Base-by-base conservation (phyloP, 2,113 vertebrate species). In the Propithecus coquereli region DNA sequence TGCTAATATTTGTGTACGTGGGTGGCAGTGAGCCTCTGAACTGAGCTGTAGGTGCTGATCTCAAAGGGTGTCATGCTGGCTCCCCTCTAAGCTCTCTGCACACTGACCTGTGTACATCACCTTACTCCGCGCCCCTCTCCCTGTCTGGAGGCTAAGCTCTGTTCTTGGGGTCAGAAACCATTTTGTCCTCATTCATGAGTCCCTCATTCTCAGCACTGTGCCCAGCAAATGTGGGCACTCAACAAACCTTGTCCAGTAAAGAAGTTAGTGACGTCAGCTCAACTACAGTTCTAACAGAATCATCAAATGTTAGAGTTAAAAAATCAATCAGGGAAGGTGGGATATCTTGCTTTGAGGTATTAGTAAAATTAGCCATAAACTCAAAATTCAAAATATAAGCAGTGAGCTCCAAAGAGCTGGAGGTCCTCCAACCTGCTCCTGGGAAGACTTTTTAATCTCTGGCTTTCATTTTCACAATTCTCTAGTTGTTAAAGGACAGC, bases 401-500 rank as follows among this genome's bases (percentile, higher is more conserved):
- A 52, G 7, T 52, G 79, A 32, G 30, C 22, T 34, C 45, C 40
- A 43, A 25, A 52, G 14, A n/a, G n/a, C 16, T 63, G 32, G 61
- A 54, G 57, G 43, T 52, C 32, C 70, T 87, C 3, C 18, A 70
- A 32, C 30, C 25, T 10, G 40, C 45, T 40, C 54, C 65, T 47
- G 8, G 12, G 57, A 68, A 68, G 23, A 43, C 5, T 37, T 88
- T 45, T 23, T 12, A 25, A 52, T 54, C n/a, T 65, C 61, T n/a
- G 18, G n/a, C 34, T 90, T 74, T 50, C 37, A 45, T 27, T 76
- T 66, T 87, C 34, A 11, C 52, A 74, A 74, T 37, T 82, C 32
- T n/a, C 14, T 54, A 34, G 50, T 82, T 91, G 40, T 83, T 92
- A 95, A 66, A 87, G 27, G 82, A 22, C 22, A 95, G 88, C 30